phyloP scores from a whole-genome alignment of 2,797 vertebrate species.

The Alca torda region DNA sequence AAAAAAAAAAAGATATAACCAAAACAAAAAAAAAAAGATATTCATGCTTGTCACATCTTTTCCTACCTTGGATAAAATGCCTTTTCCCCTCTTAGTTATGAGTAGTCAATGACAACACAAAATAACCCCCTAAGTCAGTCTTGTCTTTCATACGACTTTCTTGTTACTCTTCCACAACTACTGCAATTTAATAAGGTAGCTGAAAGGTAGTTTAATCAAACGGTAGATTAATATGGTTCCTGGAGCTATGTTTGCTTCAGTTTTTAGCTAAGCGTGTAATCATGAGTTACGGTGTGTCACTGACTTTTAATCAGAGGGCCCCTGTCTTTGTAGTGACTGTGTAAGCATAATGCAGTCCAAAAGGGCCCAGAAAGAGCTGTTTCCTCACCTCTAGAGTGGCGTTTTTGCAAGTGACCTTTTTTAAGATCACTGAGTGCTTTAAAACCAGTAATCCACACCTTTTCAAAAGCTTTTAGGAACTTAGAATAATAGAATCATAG shows the following conservation, averaged over 20 bases:
- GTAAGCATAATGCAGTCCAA: not conserved
- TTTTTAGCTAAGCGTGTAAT: conserved; percentile 16
- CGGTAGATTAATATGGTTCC: conserved; percentile 27
- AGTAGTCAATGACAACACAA: not conserved
- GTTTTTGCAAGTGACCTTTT: not conserved
- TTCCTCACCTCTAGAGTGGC: not conserved
- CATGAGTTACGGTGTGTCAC: not conserved
- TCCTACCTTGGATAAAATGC: not conserved
- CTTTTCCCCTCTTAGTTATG: not conserved
- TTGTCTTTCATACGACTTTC: conserved; percentile 26
- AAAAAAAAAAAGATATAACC: not conserved
- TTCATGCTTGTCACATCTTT: not conserved
- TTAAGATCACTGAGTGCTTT: not conserved
- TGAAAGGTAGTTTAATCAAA: conserved; percentile 56
- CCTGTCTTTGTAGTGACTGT: not conserved
- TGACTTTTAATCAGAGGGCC: conserved; percentile 14
- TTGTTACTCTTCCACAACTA: conserved; percentile 1
- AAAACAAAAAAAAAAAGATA: not conserved
- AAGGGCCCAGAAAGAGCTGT: not conserved
- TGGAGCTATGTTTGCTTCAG: conserved; percentile 7
- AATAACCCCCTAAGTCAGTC: not conserved
- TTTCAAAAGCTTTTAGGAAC: not conserved
- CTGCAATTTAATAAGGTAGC: conserved; percentile 1
- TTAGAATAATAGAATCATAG: too few species aligned
- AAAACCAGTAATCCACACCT: not conserved